Percentiles rank a stretch among this genome's conserved stretches.
Conservation (phyloP, 2,113 vertebrate genomes). For the Neodontobutis hainanensis region DNA sequence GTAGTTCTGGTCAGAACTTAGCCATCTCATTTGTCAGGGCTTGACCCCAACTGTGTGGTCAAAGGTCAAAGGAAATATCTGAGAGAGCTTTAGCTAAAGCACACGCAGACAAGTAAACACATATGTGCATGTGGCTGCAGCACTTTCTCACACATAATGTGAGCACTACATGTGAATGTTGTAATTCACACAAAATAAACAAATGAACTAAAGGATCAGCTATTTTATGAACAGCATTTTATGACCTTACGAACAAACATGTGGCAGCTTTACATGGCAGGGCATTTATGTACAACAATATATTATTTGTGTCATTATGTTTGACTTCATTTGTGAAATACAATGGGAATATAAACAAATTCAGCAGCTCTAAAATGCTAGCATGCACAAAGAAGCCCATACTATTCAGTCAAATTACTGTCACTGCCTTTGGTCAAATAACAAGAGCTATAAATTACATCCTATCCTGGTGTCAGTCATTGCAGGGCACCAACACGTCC, state of each 20-base stretch:
- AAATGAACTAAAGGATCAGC: conserved; percentile 34
- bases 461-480: conserved; percentile 38
- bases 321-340: no score
- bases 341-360: background rate
- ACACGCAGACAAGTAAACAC: conserved; percentile 47
- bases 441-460: conserved; percentile 39
- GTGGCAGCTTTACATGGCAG: no score
- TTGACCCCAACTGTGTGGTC: conserved; percentile 62
- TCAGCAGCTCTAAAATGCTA: no score
- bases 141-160: conserved; percentile 44
- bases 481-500: conserved; percentile 31
- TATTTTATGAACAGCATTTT: conserved; percentile 49
- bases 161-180: conserved; percentile 47
- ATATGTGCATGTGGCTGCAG: conserved; percentile 33
- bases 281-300: no score
- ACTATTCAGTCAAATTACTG: conserved; percentile 13
- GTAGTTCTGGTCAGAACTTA: conserved; percentile 61
- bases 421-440: conserved; percentile 31
- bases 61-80: conserved; percentile 67
- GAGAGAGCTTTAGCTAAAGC: conserved; percentile 55
- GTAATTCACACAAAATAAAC: background rate
- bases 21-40: conserved; percentile 76
- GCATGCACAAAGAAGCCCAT: conserved; percentile 2
- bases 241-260: background rate
- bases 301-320: no score